Evolutionary conservation across 53 echinoderm and acorn worm genomes (phyloP), one percentile per base, ranked within the genome.

Genomic region (Zoroaster sp.): DNA sequence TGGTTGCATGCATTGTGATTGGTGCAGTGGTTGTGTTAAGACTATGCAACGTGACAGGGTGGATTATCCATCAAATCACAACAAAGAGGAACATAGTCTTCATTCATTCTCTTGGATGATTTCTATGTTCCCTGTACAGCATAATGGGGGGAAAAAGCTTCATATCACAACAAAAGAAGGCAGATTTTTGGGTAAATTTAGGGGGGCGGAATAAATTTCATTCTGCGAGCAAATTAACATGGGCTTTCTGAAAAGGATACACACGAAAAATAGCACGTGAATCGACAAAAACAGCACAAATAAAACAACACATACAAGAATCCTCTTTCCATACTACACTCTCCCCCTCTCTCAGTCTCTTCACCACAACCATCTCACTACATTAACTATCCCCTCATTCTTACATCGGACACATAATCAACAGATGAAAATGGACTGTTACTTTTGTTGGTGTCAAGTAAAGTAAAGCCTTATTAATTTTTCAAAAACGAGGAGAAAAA

Each of bases 1-100:
- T 35, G 71, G 46, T 70, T 70, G 70, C 71, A 70, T 71, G 70
- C 85, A 85, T 23, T 79, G 59, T 79, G 79, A 79, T 79, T 79
- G 59, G 79, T 79, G 59, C 63, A 79, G 42, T 42, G 36, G 55
- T 25, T 55, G 30, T 25, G 28, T 71, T 67, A 23, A 28, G 44
- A 1, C 37, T 55, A 80, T 80, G 66, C 66, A 44, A 82, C 41
- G 43, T 23, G 25, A 28, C 23, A 12, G 74, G 42, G 7, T 46
- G 45, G 76, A 76, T 46, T 76, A 76, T 76, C 47, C 76, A 76
- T 76, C 32, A 74, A 15, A 23, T 45, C 63, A 28, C 25, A 28
- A 53, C n/a, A 20, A 1, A 21, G 18, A 21, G 21, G 18, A 47
- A 47, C 13, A 17, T 47, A 17, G 15, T 53, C 20, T 53, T 53